Base-by-base conservation (phyloP, 2,113 vertebrate species). In the Hippoglossus stenolepis region DNA sequence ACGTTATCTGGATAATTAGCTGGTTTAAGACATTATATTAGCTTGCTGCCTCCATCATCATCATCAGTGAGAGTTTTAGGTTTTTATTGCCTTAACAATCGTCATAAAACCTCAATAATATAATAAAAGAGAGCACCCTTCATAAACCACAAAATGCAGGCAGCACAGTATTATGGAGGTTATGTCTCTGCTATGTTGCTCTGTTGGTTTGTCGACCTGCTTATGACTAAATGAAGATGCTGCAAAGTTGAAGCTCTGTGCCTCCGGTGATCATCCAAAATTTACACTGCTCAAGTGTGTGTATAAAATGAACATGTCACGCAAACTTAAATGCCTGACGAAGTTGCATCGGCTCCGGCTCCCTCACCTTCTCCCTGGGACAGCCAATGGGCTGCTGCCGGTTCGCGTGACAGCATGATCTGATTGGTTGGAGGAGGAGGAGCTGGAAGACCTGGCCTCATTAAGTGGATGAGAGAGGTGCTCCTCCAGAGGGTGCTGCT, bases 371-470 rank as follows among this genome's bases (percentile, higher is more conserved):
- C 95, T 94, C 58, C 95, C 95, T 7, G 94, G 98, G 67, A 99
- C 98, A 85, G 98, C 97, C 91, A 99, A 85, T 0, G 98, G 98
- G 92, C 97, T 99, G 94, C 97, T 98, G 79, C 97, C 97, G 9
- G 95, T 91, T 74, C 96, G 95, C 28, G 95, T 92, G 85, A 94
- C 93, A 67, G 90, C 93, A 11, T 93, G 91, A 73, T 99, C 98
- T 45, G 97, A 98, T 64, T 99, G 96, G 91, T 96, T 97, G 56
- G 97, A 98, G 57, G 97, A 98, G 2, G 97, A 98, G 24, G 97
- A 98, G 85, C 97, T 98, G 80, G 96, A 98, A 76, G 96, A 97
- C 87, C 92, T 96, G 57, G 94, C 94, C 79, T 99, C 98, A 0
- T 70, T 65, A 59, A 94, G 62, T 0, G 93, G 85, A 47, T 95